These are phyloP conservation scores for Heteromormyrus szaboi DNA, from an alignment of 2,797 vertebrate species.

Conservation along the genomic window DNA sequence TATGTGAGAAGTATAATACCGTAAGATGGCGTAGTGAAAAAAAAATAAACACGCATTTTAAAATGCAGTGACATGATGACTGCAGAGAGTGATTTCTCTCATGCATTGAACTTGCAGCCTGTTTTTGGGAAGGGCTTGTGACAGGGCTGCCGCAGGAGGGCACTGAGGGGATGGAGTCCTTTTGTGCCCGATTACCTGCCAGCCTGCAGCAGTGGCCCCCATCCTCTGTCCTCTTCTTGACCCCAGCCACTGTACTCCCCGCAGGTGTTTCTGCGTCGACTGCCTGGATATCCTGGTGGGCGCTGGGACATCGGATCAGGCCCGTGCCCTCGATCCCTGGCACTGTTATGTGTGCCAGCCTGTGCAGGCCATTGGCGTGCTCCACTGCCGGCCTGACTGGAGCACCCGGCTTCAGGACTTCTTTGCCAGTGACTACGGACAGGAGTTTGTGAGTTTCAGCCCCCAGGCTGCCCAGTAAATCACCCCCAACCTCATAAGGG, in stretches of 20 bases:
- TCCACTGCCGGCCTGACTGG: slow-evolving; percentile 87
- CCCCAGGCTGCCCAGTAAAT: neutral
- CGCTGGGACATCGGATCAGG: slow-evolving; percentile 64
- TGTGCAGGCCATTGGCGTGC: slow-evolving; percentile 59
- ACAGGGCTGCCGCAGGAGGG: neutral
- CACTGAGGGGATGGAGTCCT: neutral
- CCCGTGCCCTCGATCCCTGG: slow-evolving; percentile 87
- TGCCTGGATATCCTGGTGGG: slow-evolving; percentile 87
- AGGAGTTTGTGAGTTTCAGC: slow-evolving; percentile 75
- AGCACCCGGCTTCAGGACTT: slow-evolving; percentile 77
- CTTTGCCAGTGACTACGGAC: slow-evolving; percentile 84
- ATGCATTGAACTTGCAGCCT: neutral
- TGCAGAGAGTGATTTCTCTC: neutral
- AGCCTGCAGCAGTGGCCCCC: neutral
- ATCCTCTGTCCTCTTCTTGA: neutral
- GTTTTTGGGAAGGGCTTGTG: neutral
- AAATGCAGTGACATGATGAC: neutral
- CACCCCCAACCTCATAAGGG: neutral
- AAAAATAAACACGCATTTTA: neutral
- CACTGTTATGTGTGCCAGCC: slow-evolving; percentile 91
- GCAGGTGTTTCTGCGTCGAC: slow-evolving; percentile 92
- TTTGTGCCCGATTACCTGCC: neutral
- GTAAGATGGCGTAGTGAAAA: neutral
- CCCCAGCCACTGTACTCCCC: neutral
- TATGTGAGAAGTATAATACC: neutral